These are phyloP conservation scores for Oppia nitens DNA, from an alignment of 1,140 invertebrate species.

Conservation along the genomic window DNA sequence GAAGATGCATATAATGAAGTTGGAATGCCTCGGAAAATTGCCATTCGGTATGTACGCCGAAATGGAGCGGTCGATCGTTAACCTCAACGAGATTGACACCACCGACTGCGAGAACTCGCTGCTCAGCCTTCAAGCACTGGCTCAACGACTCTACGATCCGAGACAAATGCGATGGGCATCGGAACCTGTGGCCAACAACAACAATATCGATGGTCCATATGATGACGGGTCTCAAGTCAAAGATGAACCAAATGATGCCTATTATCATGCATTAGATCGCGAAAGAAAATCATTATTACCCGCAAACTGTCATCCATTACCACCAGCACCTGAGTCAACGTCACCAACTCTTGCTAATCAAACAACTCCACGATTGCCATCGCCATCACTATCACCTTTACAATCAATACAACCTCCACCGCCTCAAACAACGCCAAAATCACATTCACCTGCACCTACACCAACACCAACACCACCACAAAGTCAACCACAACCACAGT, in stretches of 20 bases:
- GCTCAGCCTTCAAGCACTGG: conserved; percentile 60
- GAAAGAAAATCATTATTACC: too few species aligned
- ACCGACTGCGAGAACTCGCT: conserved; percentile 83
- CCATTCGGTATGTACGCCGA: conserved; percentile 91
- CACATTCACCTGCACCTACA: neutral
- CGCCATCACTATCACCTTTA: neutral
- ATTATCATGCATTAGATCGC: neutral
- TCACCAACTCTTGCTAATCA: neutral
- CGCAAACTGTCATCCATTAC: too few species aligned
- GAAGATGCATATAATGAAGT: conserved; percentile 88
- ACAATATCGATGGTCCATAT: neutral
- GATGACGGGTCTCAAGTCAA: neutral
- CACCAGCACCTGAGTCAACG: neutral
- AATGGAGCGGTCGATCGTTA: conserved; percentile 71
- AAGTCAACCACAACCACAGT: neutral
- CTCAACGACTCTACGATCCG: conserved; percentile 57
- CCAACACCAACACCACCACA: neutral
- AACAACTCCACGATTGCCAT: neutral
- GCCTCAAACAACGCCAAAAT: neutral
- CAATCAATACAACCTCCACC: neutral
- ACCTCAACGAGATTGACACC: conserved; percentile 80
- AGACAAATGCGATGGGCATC: conserved; percentile 4
- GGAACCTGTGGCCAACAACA: neutral
- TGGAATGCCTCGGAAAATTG: conserved; percentile 79
- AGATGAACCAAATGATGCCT: neutral